Evolutionary conservation across 2,888 invertebrate species (phyloP).

Genomic region (Brachyptera risi): DNA sequence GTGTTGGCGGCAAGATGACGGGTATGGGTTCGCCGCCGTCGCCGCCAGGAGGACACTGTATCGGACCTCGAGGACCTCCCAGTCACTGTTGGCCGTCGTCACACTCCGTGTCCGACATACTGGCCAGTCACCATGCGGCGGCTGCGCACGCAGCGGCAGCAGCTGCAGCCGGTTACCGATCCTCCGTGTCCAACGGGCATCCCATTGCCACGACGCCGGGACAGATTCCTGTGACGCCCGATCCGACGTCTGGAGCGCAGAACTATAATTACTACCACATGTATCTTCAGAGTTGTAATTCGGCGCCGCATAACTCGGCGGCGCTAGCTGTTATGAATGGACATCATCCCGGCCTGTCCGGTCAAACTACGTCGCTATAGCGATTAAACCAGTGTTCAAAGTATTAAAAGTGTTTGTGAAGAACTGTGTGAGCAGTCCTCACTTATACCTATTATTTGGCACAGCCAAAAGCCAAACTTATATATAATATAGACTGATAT

Average conservation of each 20-base stretch:
- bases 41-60: constrained; percentile 27
- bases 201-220: constrained; percentile 23
- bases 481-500: too few species aligned
- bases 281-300: constrained; percentile 54
- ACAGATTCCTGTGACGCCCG: constrained; percentile 20
- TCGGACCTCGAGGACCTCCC: constrained; percentile 29
- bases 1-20: constrained; percentile 33
- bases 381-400: not conserved
- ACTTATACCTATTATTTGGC: too few species aligned
- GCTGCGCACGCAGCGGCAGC: constrained; percentile 30
- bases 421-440: too few species aligned
- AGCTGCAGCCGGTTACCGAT: constrained; percentile 28
- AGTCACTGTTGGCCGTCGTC: constrained; percentile 42
- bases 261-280: constrained; percentile 51
- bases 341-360: constrained; percentile 24
- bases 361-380: constrained; percentile 10
- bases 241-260: constrained; percentile 43
- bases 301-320: constrained; percentile 40
- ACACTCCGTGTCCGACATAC: constrained; percentile 43
- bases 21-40: constrained; percentile 30
- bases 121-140: constrained; percentile 35
- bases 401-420: too few species aligned
- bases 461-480: too few species aligned
- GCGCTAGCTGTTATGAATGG: constrained; percentile 29
- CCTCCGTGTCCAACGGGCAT: constrained; percentile 23